phyloP scores from a whole-genome alignment of 2,888 invertebrate genomes.

The Dione juno region DNA sequence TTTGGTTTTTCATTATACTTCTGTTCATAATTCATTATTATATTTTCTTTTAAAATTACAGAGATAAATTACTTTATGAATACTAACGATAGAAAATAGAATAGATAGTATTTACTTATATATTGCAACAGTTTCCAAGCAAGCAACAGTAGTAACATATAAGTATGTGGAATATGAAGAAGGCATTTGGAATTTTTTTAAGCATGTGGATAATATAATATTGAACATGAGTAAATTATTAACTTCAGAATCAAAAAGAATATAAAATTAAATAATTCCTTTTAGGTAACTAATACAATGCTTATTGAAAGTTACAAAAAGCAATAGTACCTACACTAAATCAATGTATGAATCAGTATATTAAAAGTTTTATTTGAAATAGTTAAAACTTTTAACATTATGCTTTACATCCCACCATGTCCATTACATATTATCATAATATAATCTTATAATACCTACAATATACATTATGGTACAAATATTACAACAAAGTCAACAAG shows the following conservation, averaged over 20 bases:
- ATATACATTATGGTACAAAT: slow-evolving; percentile 50
- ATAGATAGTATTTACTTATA: background rate
- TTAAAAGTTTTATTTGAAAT: background rate
- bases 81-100: slow-evolving; percentile 9
- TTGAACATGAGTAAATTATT: background rate
- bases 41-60: slow-evolving; percentile 3
- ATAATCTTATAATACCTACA: slow-evolving; percentile 25
- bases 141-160: slow-evolving; percentile 4
- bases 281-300: background rate
- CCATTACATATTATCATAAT: background rate
- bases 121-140: background rate
- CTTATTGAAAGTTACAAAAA: background rate
- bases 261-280: background rate
- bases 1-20: slow-evolving; percentile 1
- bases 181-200: background rate
- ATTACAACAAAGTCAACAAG: slow-evolving; percentile 82
- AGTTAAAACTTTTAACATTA: background rate
- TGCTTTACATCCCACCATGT: background rate
- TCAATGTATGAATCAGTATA: background rate
- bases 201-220: background rate
- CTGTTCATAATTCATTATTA: background rate
- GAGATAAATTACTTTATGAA: slow-evolving; percentile 20
- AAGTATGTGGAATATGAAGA: background rate
- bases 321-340: background rate
- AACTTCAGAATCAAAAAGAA: background rate